These are phyloP conservation scores for Corynorhinus townsendii DNA, from an alignment of 2,113 vertebrate genomes.

Conservation along the genomic window DNA sequence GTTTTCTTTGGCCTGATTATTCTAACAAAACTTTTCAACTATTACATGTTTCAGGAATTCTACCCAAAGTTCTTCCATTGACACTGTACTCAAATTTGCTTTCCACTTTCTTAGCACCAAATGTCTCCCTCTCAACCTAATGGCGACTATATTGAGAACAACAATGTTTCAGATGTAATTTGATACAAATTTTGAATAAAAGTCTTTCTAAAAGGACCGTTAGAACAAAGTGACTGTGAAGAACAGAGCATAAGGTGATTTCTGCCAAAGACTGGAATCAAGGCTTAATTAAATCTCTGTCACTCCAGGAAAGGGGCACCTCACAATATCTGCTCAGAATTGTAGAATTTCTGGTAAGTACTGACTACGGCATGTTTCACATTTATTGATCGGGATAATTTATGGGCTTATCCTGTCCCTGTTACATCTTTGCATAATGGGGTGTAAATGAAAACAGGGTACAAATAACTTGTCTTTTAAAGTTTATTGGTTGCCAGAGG, in stretches of 20 bases:
- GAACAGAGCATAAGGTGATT: background rate
- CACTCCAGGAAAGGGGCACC: rapidly evolving
- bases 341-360: background rate
- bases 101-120: background rate
- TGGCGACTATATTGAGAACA: background rate
- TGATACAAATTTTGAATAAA: background rate
- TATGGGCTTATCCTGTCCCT: background rate
- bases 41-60: background rate
- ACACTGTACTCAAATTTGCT: background rate
- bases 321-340: background rate
- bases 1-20: background rate
- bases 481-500: background rate
- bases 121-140: background rate
- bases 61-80: background rate
- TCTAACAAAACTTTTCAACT: background rate
- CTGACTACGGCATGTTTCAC: background rate
- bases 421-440: background rate
- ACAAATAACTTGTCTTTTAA: background rate
- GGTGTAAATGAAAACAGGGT: background rate
- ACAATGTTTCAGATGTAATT: background rate
- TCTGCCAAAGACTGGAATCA: background rate
- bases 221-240: background rate
- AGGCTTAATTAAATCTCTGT: background rate
- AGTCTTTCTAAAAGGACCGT: background rate
- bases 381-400: background rate